These are phyloP conservation scores for Eupithecia pulchellata DNA, from an alignment of 2,888 invertebrate species.

Conservation along the genomic window DNA sequence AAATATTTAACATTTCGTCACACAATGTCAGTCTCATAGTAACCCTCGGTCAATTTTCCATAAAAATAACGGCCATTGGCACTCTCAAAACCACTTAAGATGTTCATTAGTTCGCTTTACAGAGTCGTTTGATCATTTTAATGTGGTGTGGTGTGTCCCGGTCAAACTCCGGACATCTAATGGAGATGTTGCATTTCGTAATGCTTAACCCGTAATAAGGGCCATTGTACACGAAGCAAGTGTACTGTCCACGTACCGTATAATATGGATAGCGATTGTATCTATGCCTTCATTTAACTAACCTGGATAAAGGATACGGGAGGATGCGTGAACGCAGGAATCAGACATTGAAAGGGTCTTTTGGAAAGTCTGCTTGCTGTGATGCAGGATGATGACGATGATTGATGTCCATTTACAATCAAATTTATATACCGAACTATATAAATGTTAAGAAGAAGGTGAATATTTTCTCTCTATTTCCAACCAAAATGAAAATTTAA, in stretches of 20 bases:
- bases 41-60: slow-evolving; percentile 67
- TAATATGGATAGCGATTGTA: not conserved
- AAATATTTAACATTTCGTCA: slow-evolving; percentile 45
- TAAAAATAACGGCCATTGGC: slow-evolving; percentile 81
- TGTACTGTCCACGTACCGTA: not conserved
- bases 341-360: not conserved
- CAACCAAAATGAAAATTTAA: not conserved
- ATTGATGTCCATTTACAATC: not conserved
- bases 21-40: slow-evolving; percentile 57
- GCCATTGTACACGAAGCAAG: slow-evolving; percentile 11
- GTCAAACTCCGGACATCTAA: slow-evolving; percentile 64
- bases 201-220: slow-evolving; percentile 30
- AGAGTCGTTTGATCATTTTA: slow-evolving; percentile 70
- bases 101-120: slow-evolving; percentile 77
- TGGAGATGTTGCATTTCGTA: slow-evolving; percentile 68
- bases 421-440: too few species aligned
- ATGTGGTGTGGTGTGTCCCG: slow-evolving; percentile 62
- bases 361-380: not conserved
- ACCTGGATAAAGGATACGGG: not conserved
- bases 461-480: not conserved
- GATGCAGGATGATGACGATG: not conserved
- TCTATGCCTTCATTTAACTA: not conserved
- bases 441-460: not conserved
- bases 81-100: slow-evolving; percentile 83
- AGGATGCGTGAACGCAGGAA: not conserved